Conservation (phyloP, 1,140 invertebrate genomes). For the Thalassaphorura encarpata region DNA sequence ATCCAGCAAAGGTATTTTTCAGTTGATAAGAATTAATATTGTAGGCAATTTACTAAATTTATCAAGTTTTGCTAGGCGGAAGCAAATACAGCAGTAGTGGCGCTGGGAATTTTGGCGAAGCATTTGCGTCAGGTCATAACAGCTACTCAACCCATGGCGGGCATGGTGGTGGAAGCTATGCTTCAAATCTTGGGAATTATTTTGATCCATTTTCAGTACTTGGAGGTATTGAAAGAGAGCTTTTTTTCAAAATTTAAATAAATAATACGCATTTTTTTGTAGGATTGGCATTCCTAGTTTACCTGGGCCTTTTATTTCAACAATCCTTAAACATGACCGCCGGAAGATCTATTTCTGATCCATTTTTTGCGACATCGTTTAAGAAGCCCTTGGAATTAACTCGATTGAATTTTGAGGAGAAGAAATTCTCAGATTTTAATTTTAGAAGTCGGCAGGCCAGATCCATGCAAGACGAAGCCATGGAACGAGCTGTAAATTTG, state of each 20-base stretch:
- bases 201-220: conserved; percentile 30
- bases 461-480: not conserved
- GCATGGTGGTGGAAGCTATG: conserved; percentile 6
- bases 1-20: not conserved
- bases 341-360: conserved; percentile 8
- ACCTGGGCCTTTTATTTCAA: conserved; percentile 24
- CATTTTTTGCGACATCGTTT: not conserved
- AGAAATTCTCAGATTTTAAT: no score
- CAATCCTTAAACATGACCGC: conserved; percentile 16
- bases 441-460: not conserved
- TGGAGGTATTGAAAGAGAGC: conserved; percentile 1
- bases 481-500: no score
- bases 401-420: not conserved
- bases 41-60: no score
- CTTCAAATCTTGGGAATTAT: not conserved
- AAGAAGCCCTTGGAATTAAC: conserved; percentile 2
- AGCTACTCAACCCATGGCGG: not conserved
- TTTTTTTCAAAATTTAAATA: not conserved
- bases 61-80: no score
- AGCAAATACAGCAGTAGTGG: not conserved
- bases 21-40: no score
- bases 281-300: conserved; percentile 25
- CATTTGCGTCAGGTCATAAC: not conserved
- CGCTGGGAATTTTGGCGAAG: not conserved
- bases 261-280: no score